Base-by-base conservation (phyloP, 2,888 invertebrate genomes). In the Thymelicus acteon region DNA sequence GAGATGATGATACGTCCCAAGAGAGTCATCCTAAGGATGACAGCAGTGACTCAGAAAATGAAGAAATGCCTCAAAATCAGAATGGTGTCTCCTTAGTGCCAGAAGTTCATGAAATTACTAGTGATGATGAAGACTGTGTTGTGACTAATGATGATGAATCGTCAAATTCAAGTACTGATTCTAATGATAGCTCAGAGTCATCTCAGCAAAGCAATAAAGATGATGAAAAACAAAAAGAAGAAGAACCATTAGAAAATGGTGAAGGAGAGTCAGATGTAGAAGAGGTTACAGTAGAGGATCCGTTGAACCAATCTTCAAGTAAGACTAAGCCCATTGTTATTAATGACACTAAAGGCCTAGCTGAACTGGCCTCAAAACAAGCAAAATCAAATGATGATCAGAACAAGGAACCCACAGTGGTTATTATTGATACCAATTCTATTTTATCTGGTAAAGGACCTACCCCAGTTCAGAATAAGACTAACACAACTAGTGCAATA, bases 391-490 rank as follows among this genome's bases (percentile, higher is more conserved):
- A 90, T 79, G 89, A 90, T 75, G 82, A 82, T 54, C 94, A 94
- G 75, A 95, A 96, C 84, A 96, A 97, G 83, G 96, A 97, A 86
- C 96, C 97, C 1, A 97, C 97, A 7, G 94, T 97, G 78, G 97
- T 97, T 67, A 97, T 97, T 71, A 97, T 97, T 79, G 97, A 97
- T 81, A 97, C 97, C n/a, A 97, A 97, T 92, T 96, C 97, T 15
- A 93, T 94, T 77, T 82, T 94, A 72, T 88, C 93, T 52, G 91
- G 89, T 0, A 92, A 92, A 78, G 81, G 82, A 57, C 74, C 83
- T 47, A 75, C 82, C 31, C 78, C 87, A 58, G 67, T 77, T 40
- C 79, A 78, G 71, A 79, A 75, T 71, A 90, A 90, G 78, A 74
- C 80, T 64, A 75, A 81, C 61, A 74, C 82, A 37, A 81, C 87